Base-by-base conservation (phyloP, 2,888 invertebrate genomes). In the Apamea crenata region DNA sequence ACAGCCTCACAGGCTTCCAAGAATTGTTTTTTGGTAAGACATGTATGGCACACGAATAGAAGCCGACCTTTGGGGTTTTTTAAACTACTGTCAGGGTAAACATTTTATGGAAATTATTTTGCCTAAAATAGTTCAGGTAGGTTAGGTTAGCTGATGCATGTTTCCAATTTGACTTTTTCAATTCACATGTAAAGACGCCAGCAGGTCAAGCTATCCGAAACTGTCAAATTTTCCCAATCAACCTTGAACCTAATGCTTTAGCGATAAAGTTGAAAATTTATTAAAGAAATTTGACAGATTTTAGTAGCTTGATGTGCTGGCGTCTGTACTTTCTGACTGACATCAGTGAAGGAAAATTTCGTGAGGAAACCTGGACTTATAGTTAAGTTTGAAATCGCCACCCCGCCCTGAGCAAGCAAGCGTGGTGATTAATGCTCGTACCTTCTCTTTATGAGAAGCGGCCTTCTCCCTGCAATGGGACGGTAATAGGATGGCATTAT, bases 1-100 rank as follows among this genome's bases (percentile, higher is more conserved):
- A 50, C 18, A 32, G 40, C 67, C n/a, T 32, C 21, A 32, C 16
- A 40, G 56, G 12, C 32, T 69, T 78, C 80, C 50, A 14, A 69
- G 80, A 53, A 63, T n/a, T 40, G 18, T 61, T 68, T 75, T 61
- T 67, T 68, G 5, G 32, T 25, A 10, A 2, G 16, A n/a, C 7
- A 16, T 16, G 47, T 50, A 50, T 44, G 14, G 6, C 32, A 25
- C 14, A 32, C 14, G 32, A 21, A 74, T 69, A 5, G 16, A 21
- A n/a, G n/a, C 21, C 8, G 36, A 4, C 5, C 5, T 7, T 25
- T 32, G 40, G 25, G n/a, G n/a, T 65, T 66, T 71, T n/a, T 59
- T n/a, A 5, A 18, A 36, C 36, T 36, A 36, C 36, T 36, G 36
- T 36, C 36, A 36, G 6, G 3, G 6, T 71, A 70, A 69, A n/a